Evolutionary conservation across 2,888 invertebrate species (phyloP).

Genomic region (Tachina grossa): DNA sequence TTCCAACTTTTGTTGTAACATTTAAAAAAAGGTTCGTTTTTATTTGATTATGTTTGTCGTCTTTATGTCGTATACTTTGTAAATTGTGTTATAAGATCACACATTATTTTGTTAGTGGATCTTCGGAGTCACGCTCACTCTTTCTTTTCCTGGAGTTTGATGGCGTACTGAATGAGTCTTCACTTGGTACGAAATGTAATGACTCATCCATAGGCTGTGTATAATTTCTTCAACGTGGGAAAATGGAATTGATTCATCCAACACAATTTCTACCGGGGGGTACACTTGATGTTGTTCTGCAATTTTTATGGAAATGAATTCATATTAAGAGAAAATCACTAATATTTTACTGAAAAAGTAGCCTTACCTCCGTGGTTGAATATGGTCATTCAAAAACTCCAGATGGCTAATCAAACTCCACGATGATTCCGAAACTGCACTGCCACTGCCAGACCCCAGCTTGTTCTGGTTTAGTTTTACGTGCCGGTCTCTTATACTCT

Average conservation of each 20-base stretch:
- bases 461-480: conserved; percentile 27
- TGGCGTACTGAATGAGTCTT: too few species aligned
- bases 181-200: too few species aligned
- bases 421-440: conserved; percentile 4
- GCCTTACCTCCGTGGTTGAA: conserved; percentile 17
- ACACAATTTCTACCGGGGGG: background rate
- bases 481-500: conserved; percentile 14
- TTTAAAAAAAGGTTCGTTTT: too few species aligned
- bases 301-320: conserved; percentile 6
- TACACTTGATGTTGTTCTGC: conserved; percentile 15
- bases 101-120: too few species aligned
- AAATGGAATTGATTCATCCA: conserved; percentile 15
- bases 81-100: too few species aligned
- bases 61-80: too few species aligned
- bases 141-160: too few species aligned
- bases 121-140: too few species aligned
- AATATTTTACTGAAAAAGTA: background rate
- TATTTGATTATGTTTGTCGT: too few species aligned
- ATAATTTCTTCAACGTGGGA: background rate
- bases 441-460: conserved; percentile 4
- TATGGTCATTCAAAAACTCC: conserved; percentile 14
- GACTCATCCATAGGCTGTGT: background rate
- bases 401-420: conserved; percentile 30
- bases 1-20: too few species aligned
- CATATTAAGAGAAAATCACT: background rate